Evolutionary conservation across 2,113 vertebrate species (phyloP).

Genomic region (Hiodon tergisus): DNA sequence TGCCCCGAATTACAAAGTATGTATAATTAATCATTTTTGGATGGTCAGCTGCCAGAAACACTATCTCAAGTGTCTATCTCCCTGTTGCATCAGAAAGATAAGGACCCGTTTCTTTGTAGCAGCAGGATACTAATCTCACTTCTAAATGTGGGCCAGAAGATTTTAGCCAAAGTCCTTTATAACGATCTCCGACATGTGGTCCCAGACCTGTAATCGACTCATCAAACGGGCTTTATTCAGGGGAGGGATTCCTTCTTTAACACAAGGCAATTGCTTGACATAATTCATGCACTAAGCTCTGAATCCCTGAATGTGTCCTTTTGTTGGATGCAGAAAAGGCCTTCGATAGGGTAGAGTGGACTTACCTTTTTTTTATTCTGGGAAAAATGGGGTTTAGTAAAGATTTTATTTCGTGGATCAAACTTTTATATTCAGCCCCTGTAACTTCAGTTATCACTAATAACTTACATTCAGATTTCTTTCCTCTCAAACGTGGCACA

Average conservation of each 20-base stretch:
- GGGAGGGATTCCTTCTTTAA: neutral
- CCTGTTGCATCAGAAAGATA: slow-evolving; percentile 17
- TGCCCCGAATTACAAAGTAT: neutral
- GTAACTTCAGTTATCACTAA: neutral
- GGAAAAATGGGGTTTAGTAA: neutral
- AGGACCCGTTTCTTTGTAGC: slow-evolving; percentile 12
- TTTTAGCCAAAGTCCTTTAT: slow-evolving; percentile 10
- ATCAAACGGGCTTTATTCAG: slow-evolving; percentile 5
- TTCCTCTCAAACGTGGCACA: neutral
- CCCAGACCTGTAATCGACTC: neutral
- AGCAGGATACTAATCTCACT: slow-evolving; percentile 16
- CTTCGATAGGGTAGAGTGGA: neutral
- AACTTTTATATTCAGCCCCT: neutral
- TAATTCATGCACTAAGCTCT: neutral
- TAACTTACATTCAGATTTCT: neutral
- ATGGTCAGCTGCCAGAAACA: neutral
- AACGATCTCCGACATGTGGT: neutral
- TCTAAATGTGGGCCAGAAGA: slow-evolving; percentile 11
- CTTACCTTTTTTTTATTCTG: neutral
- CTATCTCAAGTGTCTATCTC: slow-evolving; percentile 12
- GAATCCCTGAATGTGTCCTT: neutral
- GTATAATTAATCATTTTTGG: neutral
- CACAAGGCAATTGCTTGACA: neutral
- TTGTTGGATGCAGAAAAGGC: neutral
- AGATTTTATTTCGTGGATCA: slow-evolving; percentile 2